Evolutionary conservation across 2,113 vertebrate species (phyloP).

Genomic region (Diadophis punctatus): DNA sequence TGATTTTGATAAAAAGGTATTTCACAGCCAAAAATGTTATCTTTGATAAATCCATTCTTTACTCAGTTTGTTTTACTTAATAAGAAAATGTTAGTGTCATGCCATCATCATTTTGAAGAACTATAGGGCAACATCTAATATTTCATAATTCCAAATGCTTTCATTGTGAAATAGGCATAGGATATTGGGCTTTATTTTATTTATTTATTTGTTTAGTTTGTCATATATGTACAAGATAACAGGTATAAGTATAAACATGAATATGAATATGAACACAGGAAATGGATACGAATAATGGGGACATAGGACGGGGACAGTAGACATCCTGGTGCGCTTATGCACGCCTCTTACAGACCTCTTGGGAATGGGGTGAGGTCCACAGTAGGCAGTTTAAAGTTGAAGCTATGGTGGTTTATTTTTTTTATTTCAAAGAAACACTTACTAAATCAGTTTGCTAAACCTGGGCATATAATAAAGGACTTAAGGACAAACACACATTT

Average conservation of each 20-base stretch:
- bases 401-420: too few relatives aligned
- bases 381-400: too few relatives aligned
- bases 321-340: too few relatives aligned
- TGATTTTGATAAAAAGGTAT: neutral
- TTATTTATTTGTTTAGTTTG: too few relatives aligned
- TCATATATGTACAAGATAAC: too few relatives aligned
- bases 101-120: neutral
- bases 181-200: neutral
- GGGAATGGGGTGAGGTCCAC: too few relatives aligned
- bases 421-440: neutral
- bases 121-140: neutral
- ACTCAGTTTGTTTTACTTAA: neutral
- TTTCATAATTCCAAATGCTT: conserved; percentile 5
- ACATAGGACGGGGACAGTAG: too few relatives aligned
- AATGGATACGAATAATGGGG: too few relatives aligned
- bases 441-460: neutral
- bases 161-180: neutral
- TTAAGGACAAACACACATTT: neutral
- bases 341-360: too few relatives aligned
- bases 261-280: too few relatives aligned
- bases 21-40: neutral
- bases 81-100: neutral
- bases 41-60: neutral
- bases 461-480: neutral
- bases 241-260: too few relatives aligned